A percentile compares a stretch with the other conserved stretches of the same genome.
Conservation (phyloP, 2,888 invertebrate species). For the Meteorus colon region DNA sequence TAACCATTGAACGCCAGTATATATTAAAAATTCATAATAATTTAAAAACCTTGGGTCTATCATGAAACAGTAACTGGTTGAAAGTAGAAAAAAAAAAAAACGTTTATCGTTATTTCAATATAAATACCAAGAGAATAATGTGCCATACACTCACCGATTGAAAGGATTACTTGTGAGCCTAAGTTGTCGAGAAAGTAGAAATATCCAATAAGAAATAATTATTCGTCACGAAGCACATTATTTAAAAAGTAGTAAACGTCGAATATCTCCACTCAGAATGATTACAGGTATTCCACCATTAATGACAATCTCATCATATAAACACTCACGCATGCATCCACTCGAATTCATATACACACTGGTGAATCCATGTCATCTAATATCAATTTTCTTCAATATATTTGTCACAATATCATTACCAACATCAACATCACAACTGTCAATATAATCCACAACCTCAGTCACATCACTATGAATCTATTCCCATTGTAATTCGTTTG, state of each 20-base stretch:
- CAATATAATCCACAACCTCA: too few species aligned
- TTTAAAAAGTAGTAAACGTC: neutral
- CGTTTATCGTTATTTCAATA: neutral
- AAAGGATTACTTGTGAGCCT: neutral
- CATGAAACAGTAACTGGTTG: neutral
- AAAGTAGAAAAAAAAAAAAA: neutral
- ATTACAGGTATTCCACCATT: neutral
- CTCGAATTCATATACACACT: neutral
- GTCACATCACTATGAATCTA: too few species aligned
- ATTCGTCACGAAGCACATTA: neutral
- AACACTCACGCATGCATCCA: neutral
- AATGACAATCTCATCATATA: neutral
- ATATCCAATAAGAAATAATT: constrained; percentile 13
- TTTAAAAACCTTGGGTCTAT: too few species aligned
- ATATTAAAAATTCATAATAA: too few species aligned
- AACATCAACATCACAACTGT: neutral
- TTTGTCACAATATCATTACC: neutral
- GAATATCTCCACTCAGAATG: neutral
- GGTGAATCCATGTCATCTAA: neutral
- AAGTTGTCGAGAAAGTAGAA: constrained; percentile 6
- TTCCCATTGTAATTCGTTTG: too few species aligned
- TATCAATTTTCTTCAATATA: neutral
- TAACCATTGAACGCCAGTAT: too few species aligned
- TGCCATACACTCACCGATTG: constrained; percentile 13
- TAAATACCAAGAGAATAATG: neutral